A percentile compares a stretch with the other conserved stretches of the same genome.
Evolutionary conservation across 2,797 vertebrate genomes (phyloP).

Genomic region (Amblyopsis hoosieri): DNA sequence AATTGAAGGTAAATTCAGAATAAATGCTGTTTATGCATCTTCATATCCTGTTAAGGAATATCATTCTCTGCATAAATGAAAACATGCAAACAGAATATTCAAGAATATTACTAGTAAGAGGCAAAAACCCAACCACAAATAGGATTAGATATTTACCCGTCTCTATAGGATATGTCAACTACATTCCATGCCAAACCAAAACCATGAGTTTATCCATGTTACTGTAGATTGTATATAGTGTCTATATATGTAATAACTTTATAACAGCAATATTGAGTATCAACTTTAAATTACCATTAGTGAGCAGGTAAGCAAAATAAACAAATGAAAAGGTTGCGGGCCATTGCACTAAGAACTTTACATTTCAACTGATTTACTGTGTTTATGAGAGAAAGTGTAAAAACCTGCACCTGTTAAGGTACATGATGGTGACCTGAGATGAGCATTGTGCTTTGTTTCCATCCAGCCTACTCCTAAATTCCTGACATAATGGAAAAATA

Average conservation of each 20-base stretch:
- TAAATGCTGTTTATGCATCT: slow-evolving; percentile 47
- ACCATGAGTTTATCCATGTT: slow-evolving; percentile 2
- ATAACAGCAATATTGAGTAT: neutral
- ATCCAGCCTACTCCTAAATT: too few species aligned
- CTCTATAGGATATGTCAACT: neutral
- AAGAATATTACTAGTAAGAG: neutral
- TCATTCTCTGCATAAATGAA: slow-evolving; percentile 42
- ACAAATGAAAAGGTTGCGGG: slow-evolving; percentile 35
- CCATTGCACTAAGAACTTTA: slow-evolving; percentile 7
- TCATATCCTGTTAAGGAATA: slow-evolving; percentile 48
- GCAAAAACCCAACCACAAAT: neutral
- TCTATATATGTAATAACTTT: too few species aligned
- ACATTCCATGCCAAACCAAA: neutral
- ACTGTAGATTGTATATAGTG: neutral
- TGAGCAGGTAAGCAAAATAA: neutral
- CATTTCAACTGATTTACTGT: neutral
- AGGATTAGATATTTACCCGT: slow-evolving; percentile 1
- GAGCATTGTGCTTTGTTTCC: too few species aligned
- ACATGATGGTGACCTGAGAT: too few species aligned
- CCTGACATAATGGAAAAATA: too few species aligned
- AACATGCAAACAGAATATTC: slow-evolving; percentile 4
- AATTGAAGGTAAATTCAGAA: slow-evolving; percentile 8
- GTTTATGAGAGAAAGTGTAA: too few species aligned
- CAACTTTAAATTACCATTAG: neutral
- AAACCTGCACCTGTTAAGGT: too few species aligned